These are phyloP conservation scores for Himalopsyche japonica DNA, from an alignment of 2,888 invertebrate genomes.

Conservation along the genomic window DNA sequence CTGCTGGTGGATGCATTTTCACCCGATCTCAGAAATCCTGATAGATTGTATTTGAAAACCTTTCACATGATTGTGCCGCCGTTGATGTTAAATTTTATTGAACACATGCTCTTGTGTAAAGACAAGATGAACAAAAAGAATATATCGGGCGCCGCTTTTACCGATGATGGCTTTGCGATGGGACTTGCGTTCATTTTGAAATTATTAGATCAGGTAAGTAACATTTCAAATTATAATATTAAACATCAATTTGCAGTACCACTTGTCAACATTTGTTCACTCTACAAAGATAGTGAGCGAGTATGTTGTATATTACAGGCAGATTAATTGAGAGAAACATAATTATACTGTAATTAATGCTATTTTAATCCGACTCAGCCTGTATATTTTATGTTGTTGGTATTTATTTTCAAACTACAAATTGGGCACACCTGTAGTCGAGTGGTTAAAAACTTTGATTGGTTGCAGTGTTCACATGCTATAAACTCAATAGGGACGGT, in stretches of 20 bases:
- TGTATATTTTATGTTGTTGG: no score
- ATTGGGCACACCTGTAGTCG: no score
- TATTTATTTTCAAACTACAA: no score
- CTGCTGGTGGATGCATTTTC: slow-evolving; percentile 91
- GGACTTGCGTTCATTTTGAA: slow-evolving; percentile 92
- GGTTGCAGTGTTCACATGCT: no score
- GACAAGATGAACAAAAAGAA: slow-evolving; percentile 92
- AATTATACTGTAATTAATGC: not conserved
- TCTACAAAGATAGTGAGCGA: no score
- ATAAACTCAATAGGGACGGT: no score
- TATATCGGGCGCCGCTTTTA: slow-evolving; percentile 85
- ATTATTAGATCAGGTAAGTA: slow-evolving; percentile 76
- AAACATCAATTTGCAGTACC: no score
- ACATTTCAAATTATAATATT: not conserved
- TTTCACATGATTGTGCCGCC: slow-evolving; percentile 95
- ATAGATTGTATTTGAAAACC: slow-evolving; percentile 86
- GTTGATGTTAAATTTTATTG: slow-evolving; percentile 90
- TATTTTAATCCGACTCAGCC: not conserved
- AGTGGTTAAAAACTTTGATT: no score
- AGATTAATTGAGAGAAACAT: no score
- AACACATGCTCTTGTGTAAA: slow-evolving; percentile 88
- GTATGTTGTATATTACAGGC: no score
- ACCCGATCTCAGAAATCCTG: slow-evolving; percentile 81
- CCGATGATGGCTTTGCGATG: slow-evolving; percentile 98
- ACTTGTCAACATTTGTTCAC: no score